Conservation (phyloP, 2,888 invertebrate species). For the Tigriopus californicus region DNA sequence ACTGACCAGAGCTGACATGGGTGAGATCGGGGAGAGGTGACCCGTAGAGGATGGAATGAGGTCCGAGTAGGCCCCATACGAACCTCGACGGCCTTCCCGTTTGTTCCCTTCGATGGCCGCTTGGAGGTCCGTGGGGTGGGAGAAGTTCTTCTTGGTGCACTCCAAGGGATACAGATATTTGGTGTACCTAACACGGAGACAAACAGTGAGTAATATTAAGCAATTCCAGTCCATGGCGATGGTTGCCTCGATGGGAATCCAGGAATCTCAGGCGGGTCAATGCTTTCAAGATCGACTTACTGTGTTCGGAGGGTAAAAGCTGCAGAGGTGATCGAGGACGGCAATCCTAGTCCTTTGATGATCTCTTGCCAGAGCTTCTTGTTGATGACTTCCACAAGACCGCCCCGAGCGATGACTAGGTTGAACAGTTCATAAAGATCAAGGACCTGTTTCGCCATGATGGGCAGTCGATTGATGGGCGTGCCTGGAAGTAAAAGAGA, state of each 20-base stretch:
- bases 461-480: constrained; percentile 96
- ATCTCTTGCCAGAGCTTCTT: constrained; percentile 99
- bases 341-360: constrained; percentile 95
- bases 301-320: constrained; percentile 97
- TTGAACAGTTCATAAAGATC: constrained; percentile 94
- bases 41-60: constrained; percentile 2
- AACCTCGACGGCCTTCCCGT: constrained; percentile 80
- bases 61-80: constrained; percentile 45
- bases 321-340: constrained; percentile 95
- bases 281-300: constrained; percentile 56
- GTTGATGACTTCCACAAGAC: constrained; percentile 97
- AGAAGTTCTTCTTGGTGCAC: constrained; percentile 82
- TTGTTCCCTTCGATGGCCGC: constrained; percentile 96
- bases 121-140: constrained; percentile 81
- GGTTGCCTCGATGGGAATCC: no score
- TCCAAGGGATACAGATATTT: constrained; percentile 98
- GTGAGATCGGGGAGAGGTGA: background rate
- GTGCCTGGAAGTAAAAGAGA: constrained; percentile 50
- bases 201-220: background rate
- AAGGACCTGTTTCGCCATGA: constrained; percentile 98
- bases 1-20: background rate
- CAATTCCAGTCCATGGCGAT: no score
- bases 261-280: no score
- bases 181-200: constrained; percentile 65
- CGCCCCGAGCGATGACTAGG: constrained; percentile 90